A percentile compares a stretch with the other conserved stretches of the same genome.
Evolutionary conservation across 92 coral and sea anemone genomes (phyloP).

Genomic region (Phenganax marumi): DNA sequence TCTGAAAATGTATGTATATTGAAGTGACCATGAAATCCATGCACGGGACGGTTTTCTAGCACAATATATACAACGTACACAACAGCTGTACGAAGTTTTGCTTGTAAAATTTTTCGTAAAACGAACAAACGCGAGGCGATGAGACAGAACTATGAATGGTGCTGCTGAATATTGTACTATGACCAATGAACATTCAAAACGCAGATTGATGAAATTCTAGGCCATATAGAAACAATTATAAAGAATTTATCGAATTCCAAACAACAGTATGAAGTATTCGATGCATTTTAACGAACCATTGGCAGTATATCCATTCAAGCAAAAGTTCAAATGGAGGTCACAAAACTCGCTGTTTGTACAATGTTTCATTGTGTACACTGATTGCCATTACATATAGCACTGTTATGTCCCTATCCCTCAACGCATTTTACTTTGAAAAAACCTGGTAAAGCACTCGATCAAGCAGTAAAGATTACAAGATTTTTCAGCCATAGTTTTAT

Average conservation of each 20-base stretch:
- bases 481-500: too few relatives aligned
- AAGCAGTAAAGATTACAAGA: too few relatives aligned
- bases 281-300: neutral
- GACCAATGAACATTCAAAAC: neutral
- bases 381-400: neutral
- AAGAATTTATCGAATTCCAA: slow-evolving; percentile 1
- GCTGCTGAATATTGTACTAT: neutral
- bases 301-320: neutral
- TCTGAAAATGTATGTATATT: too few relatives aligned
- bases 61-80: too few relatives aligned
- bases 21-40: too few relatives aligned
- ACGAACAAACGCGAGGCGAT: neutral
- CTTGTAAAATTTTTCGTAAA: neutral
- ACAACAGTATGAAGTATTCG: neutral
- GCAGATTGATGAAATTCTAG: neutral
- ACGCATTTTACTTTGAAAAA: too few relatives aligned
- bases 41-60: too few relatives aligned
- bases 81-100: neutral
- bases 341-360: neutral
- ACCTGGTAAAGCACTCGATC: too few relatives aligned
- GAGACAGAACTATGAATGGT: neutral
- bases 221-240: slow-evolving; percentile 1
- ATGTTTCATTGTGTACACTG: slow-evolving; percentile 22
- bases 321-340: slow-evolving; percentile 13
- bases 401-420: neutral